Percentiles rank a stretch among this genome's conserved stretches.
phyloP scores from a whole-genome alignment of 2,888 invertebrate genomes.

The Meta bourneti region DNA sequence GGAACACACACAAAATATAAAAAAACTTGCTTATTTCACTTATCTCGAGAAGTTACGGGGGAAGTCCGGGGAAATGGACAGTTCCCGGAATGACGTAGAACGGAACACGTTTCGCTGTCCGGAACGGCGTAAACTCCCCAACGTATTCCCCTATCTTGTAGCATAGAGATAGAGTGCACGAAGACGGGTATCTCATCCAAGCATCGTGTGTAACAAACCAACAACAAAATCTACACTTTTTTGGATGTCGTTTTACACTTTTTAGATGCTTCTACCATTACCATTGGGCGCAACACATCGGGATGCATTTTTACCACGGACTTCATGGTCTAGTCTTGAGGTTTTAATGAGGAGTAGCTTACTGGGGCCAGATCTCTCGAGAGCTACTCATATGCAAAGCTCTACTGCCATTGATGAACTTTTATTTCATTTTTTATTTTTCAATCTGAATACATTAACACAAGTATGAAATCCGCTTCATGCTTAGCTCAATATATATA shows the following conservation, averaged over 20 bases:
- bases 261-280: constrained; percentile 68
- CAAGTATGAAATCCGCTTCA: constrained; percentile 59
- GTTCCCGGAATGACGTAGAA: not conserved
- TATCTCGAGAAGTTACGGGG: not conserved
- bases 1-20: not conserved
- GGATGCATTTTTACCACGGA: constrained; percentile 38
- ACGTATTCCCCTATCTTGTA: constrained; percentile 16
- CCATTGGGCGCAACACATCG: constrained; percentile 19
- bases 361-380: not conserved
- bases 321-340: not conserved
- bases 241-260: constrained; percentile 71
- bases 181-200: constrained; percentile 57
- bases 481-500: constrained; percentile 67
- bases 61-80: not conserved
- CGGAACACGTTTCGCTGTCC: not conserved
- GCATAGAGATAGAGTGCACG: constrained; percentile 60
- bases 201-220: constrained; percentile 23
- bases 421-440: constrained; percentile 15
- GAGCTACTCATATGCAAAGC: constrained; percentile 26
- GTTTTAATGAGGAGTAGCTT: not conserved
- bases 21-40: not conserved
- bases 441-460: constrained; percentile 37
- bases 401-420: constrained; percentile 51
- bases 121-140: constrained; percentile 1
- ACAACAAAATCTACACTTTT: constrained; percentile 50